Evolutionary conservation across 2,797 vertebrate genomes (phyloP), one percentile per base, ranked within the genome.

Genomic region (Lophius americanus): DNA sequence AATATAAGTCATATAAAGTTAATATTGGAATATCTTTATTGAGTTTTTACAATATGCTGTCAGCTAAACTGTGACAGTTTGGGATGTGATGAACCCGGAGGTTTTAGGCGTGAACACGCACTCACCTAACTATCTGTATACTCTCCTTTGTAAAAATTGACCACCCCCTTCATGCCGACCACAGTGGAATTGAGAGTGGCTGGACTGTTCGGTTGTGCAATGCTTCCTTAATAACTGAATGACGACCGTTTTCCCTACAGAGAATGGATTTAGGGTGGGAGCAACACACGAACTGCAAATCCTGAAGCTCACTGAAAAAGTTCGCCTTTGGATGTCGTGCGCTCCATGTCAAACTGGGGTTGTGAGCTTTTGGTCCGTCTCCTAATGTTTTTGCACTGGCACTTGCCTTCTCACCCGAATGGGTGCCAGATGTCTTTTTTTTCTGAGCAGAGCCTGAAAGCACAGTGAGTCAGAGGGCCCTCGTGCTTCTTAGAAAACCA

Each of bases 391-490:
- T 90, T 85, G 52, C 89, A 84, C 91, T 92, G 89, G 89, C 82
- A 86, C 83, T 82, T 72, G 68, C 71, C 64, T 69, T 72, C 75
- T 82, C 69, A 50, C 66, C 81, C 55, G 86, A 92, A 91, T 92
- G 88, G 88, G 73, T 82, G 75, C 92, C 93, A 94, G 92, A 94
- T 94, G 93, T 92, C 71, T 83, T 66, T 73, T 63, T 73, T 51
- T 70, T 75, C 44, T 42, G 49, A 73, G 73, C 60, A 3, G 44
- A 81, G 73, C 85, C 85, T 83, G 78, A 79, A 87, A 44, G 80
- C 77, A 74, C 60, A 68, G 84, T 69, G 84, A 88, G 81, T 81
- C 54, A 14, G 48, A 36, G 70, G 81, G 83, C 60, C 79, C 81
- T 81, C 14, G 61, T 59, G 76, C 81, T 68, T 61, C 81, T 90